These are phyloP conservation scores for Manis crassicaudata DNA, from an alignment of 2,797 vertebrate genomes.

Conservation along the genomic window DNA sequence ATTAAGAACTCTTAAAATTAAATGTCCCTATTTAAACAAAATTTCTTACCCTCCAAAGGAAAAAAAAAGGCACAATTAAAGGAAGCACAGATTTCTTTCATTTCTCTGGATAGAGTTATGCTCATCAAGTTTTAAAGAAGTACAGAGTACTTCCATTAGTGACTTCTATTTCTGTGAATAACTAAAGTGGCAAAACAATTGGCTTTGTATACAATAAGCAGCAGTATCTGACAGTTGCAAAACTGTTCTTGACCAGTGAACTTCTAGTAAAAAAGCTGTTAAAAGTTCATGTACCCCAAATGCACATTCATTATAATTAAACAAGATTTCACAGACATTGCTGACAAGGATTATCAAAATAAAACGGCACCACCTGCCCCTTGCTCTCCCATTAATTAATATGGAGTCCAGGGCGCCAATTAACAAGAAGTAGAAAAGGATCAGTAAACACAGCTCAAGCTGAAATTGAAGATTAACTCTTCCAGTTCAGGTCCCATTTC, in stretches of 20 bases:
- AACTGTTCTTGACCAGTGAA: conserved; percentile 83
- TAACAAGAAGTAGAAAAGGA: conserved; percentile 84
- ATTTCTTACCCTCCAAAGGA: conserved; percentile 5
- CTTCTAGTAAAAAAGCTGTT: conserved; percentile 80
- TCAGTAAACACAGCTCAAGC: conserved; percentile 82
- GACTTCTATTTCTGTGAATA: conserved; percentile 51
- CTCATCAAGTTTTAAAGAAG: not conserved
- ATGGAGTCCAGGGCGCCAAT: conserved; percentile 88
- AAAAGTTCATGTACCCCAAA: conserved; percentile 90
- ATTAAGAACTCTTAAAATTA: conserved; percentile 76
- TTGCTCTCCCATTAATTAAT: conserved; percentile 90
- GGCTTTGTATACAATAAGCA: not conserved
- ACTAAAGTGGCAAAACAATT: conserved; percentile 40
- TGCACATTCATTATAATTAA: conserved; percentile 91
- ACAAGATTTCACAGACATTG: conserved; percentile 90
- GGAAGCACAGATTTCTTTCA: not conserved
- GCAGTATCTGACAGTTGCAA: conserved; percentile 46
- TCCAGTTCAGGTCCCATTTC: conserved; percentile 61
- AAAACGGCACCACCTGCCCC: conserved; percentile 91
- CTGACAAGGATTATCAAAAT: conserved; percentile 92
- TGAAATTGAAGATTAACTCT: conserved; percentile 83
- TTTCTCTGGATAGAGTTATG: not conserved
- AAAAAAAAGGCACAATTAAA: not conserved
- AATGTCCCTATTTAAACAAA: conserved; percentile 61
- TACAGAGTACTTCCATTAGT: not conserved